phyloP scores from a whole-genome alignment of 2,888 invertebrate genomes.

The Isotomurus palustris region DNA sequence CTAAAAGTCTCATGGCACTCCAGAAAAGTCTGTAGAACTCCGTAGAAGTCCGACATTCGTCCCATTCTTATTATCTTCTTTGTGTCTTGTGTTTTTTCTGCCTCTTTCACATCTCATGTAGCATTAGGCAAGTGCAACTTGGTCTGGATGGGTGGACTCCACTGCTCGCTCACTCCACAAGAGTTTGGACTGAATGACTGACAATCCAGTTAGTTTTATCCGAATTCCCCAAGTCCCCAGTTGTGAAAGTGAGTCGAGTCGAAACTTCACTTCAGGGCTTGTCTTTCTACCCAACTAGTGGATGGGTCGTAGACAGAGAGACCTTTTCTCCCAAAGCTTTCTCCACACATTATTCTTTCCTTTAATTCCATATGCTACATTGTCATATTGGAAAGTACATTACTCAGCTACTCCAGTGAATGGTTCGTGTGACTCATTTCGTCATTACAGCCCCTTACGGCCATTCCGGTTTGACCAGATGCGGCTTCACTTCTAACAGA shows the following conservation, averaged over 20 bases:
- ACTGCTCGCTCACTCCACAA: not conserved
- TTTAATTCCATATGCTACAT: conserved; percentile 8
- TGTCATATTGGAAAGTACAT: too few species aligned
- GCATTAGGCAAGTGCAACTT: not conserved
- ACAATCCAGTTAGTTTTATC: conserved; percentile 19
- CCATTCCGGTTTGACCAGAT: too few species aligned
- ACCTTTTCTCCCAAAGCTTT: not conserved
- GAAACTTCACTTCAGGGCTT: conserved; percentile 7
- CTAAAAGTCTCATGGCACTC: too few species aligned
- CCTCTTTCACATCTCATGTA: too few species aligned
- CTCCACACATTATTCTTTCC: too few species aligned
- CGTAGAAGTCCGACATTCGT: too few species aligned
- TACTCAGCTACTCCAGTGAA: too few species aligned
- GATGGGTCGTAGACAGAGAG: conserved; percentile 4
- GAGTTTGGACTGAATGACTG: conserved; percentile 15
- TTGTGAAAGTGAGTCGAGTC: conserved; percentile 12
- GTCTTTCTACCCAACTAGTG: conserved; percentile 4
- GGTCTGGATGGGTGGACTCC: not conserved
- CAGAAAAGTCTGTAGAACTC: too few species aligned
- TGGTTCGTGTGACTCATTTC: too few species aligned
- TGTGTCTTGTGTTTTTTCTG: not conserved
- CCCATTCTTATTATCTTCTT: not conserved
- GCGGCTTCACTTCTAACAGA: too few species aligned
- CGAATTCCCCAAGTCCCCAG: conserved; percentile 15
- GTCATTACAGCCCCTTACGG: too few species aligned